phyloP scores from a whole-genome alignment of 2,797 vertebrate species.

The Sebastes miniatus region DNA sequence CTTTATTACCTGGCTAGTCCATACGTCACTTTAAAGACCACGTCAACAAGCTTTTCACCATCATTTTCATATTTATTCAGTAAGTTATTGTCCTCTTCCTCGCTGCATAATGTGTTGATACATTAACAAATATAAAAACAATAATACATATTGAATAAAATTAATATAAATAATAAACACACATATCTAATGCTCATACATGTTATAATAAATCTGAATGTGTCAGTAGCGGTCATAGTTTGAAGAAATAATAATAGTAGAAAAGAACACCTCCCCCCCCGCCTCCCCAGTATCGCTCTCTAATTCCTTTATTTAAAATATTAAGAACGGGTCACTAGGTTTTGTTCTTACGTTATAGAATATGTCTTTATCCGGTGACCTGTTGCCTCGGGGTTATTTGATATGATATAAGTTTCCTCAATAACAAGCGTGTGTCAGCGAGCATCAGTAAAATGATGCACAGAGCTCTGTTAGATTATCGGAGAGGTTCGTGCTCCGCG shows the following conservation, averaged over 20 bases:
- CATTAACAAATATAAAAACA: too few species aligned
- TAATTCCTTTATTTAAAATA: too few species aligned
- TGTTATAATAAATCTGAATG: too few species aligned
- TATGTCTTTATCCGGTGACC: background rate
- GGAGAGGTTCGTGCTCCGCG: background rate
- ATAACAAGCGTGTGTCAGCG: background rate
- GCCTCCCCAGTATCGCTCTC: too few species aligned
- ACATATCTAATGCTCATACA: too few species aligned
- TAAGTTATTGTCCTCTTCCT: background rate
- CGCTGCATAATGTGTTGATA: background rate
- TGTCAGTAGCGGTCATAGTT: too few species aligned
- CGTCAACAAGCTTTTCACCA: background rate
- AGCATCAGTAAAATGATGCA: background rate
- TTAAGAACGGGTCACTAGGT: too few species aligned
- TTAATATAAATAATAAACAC: too few species aligned
- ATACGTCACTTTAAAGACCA: conserved; percentile 11
- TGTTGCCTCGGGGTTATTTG: background rate
- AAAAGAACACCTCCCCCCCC: too few species aligned
- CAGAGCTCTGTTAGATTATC: background rate
- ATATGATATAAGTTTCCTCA: background rate
- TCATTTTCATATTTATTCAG: background rate
- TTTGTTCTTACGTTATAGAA: too few species aligned
- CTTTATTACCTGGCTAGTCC: background rate
- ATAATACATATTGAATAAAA: too few species aligned
- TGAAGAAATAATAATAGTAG: too few species aligned